Percentiles rank a stretch among this genome's conserved stretches.
phyloP scores from a whole-genome alignment of 1,140 invertebrate species.

The Drosophila busckii region DNA sequence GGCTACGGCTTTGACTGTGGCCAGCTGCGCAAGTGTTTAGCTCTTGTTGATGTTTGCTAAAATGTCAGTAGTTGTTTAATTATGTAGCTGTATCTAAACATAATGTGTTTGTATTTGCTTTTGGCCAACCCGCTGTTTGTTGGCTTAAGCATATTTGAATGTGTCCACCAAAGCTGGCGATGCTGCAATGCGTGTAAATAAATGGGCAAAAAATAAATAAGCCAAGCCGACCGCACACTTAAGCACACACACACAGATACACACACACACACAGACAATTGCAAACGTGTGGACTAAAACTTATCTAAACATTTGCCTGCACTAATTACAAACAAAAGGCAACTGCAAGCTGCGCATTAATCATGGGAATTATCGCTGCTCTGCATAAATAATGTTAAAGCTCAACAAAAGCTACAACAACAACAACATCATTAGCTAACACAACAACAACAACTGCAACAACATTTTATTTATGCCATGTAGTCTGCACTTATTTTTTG shows the following conservation, averaged over 20 bases:
- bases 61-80: constrained; percentile 52
- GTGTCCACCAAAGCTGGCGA: constrained; percentile 27
- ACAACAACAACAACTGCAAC: constrained; percentile 1
- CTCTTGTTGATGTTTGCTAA: constrained; percentile 36
- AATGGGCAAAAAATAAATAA: constrained; percentile 54
- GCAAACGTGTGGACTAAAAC: background rate
- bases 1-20: too few species aligned
- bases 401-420: constrained; percentile 13
- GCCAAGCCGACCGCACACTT: constrained; percentile 17
- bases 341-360: constrained; percentile 44
- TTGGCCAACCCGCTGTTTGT: constrained; percentile 2
- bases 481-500: constrained; percentile 12
- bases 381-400: constrained; percentile 46
- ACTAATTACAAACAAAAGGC: constrained; percentile 42
- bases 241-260: constrained; percentile 2
- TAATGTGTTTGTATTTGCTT: constrained; percentile 43
- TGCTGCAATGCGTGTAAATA: constrained; percentile 40
- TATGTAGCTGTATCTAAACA: constrained; percentile 50
- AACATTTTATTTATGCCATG: background rate
- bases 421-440: background rate
- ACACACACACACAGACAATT: background rate
- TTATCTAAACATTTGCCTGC: constrained; percentile 48
- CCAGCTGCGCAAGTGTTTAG: too few species aligned
- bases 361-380: constrained; percentile 48
- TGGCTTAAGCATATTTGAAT: constrained; percentile 41